These are phyloP conservation scores for Onychostruthus taczanowskii DNA, from an alignment of 2,113 vertebrate species.

Conservation along the genomic window DNA sequence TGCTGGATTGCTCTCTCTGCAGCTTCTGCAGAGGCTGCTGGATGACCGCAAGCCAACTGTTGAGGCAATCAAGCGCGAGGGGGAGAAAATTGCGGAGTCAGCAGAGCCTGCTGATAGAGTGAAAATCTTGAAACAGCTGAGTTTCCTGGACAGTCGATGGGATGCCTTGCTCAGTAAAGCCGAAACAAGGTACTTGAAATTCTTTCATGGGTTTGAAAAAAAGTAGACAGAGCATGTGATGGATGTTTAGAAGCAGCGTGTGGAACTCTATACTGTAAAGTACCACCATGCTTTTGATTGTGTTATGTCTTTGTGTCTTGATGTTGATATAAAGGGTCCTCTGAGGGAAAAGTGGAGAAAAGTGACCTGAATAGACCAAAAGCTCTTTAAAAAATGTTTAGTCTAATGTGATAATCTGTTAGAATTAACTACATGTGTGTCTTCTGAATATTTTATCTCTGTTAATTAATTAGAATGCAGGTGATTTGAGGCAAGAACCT, in stretches of 20 bases:
- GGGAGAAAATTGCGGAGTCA: slow-evolving; percentile 88
- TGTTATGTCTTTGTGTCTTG: background rate
- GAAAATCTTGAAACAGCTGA: slow-evolving; percentile 89
- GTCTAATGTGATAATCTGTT: background rate
- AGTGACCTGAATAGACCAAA: background rate
- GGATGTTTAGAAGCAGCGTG: background rate
- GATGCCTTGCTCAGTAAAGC: slow-evolving; percentile 89
- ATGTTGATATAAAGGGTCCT: background rate
- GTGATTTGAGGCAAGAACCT: background rate
- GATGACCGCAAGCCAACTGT: slow-evolving; percentile 92
- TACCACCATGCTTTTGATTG: background rate
- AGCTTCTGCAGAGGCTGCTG: slow-evolving; percentile 94
- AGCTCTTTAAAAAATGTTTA: background rate
- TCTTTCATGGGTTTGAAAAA: background rate
- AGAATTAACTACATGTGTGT: background rate
- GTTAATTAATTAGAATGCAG: background rate
- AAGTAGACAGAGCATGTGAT: background rate
- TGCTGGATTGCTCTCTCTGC: slow-evolving; percentile 15
- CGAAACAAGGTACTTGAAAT: slow-evolving; percentile 82
- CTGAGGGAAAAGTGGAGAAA: background rate
- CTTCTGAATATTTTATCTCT: background rate
- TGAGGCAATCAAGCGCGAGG: slow-evolving; percentile 92
- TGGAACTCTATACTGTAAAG: background rate
- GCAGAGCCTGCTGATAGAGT: slow-evolving; percentile 89
- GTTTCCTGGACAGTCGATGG: slow-evolving; percentile 90